Base-by-base conservation (phyloP, 1,140 invertebrate species). In the Coptotermes formosanus region DNA sequence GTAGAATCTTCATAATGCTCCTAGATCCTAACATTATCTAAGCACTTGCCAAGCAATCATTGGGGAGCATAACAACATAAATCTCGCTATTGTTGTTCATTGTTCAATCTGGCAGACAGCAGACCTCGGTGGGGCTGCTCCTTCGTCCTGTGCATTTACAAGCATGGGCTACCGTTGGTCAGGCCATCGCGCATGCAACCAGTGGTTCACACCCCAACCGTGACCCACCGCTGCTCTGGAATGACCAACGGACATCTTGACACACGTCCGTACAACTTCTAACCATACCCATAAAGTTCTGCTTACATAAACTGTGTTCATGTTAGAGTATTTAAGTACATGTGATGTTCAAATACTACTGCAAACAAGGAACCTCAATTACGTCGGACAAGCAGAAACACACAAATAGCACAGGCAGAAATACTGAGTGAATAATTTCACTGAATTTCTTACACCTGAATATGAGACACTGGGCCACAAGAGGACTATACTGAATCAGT, bases 191-290 rank as follows among this genome's bases (percentile, higher is more conserved):
- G 86, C 55, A 87, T 88, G 87, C 55, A 88, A 86, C 87, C 87
- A 87, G 82, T 88, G 87, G 84, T 82, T 88, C 88, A 88, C 86
- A 88, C 88, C 87, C 88, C 88, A 88, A 87, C 87, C 82, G 87
- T 86, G 88, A 87, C 83, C 88, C 86, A 88, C 87, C 85, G 87
- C 88, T 88, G 88, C 88, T 88, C 88, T 88, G 88, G 87, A 88
- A 88, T 87, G 86, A 87, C 83, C 86, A 88, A 87, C 83, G 86
- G 86, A 86, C 30, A 86, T 86, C 85, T 86, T 86, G 85, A 86
- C 85, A 86, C 85, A 86, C 48, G 85, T 86, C 85, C 83, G 83
- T 84, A 84, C 83, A 84, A 84, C 83, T 84, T 84, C 21, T 75
- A 30, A 84, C 83, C 45, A 84, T 25, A 84, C 83, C 83, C 83